Evolutionary conservation across 2,113 vertebrate genomes (phyloP).

Genomic region (Nibea albiflora): DNA sequence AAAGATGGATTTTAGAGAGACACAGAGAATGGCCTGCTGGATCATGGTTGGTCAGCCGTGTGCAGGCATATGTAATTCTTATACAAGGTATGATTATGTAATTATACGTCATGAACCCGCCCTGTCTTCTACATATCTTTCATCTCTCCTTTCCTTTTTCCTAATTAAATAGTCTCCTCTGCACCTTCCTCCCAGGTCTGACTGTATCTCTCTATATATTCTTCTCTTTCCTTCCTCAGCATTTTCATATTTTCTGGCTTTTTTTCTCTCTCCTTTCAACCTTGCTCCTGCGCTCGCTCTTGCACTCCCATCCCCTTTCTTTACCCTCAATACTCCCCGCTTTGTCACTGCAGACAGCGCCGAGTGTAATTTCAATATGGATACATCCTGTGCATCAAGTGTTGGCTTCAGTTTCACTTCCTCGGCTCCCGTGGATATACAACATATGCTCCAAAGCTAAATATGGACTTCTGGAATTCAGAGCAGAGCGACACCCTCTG

Average conservation of each 20-base stretch:
- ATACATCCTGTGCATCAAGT: slow-evolving; percentile 60
- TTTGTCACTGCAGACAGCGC: slow-evolving; percentile 16
- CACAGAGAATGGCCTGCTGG: too few relatives aligned
- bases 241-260: not conserved
- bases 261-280: not conserved
- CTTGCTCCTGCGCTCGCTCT: not conserved
- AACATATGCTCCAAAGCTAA: slow-evolving; percentile 70
- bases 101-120: not conserved
- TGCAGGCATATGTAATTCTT: too few relatives aligned
- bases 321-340: not conserved
- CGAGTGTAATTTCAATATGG: slow-evolving; percentile 20
- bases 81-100: too few relatives aligned
- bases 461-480: slow-evolving; percentile 46
- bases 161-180: not conserved
- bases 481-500: slow-evolving; percentile 10
- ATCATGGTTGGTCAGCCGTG: not conserved
- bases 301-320: not conserved
- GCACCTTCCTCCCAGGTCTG: not conserved
- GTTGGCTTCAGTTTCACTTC: slow-evolving; percentile 66
- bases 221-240: not conserved
- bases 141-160: not conserved
- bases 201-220: not conserved
- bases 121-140: not conserved
- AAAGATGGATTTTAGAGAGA: not conserved
- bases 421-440: slow-evolving; percentile 52